phyloP scores from a whole-genome alignment of 1,140 invertebrate genomes.

The Halictus rubicundus region DNA sequence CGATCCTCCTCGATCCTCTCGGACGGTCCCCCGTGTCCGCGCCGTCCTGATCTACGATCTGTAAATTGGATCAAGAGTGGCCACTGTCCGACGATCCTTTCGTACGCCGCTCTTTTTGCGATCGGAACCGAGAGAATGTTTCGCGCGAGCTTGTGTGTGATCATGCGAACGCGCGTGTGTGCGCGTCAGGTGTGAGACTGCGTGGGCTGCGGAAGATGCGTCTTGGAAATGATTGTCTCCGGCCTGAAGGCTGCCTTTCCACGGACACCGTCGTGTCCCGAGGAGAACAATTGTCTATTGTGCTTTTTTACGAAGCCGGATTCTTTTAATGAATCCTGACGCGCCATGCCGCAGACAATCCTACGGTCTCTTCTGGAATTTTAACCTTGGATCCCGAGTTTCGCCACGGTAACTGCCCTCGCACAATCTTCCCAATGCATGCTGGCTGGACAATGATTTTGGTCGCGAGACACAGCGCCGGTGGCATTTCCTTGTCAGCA shows the following conservation, averaged over 20 bases:
- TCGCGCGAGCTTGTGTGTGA: neutral
- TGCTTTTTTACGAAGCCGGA: constrained; percentile 11
- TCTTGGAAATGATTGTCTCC: constrained; percentile 34
- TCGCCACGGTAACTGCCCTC: neutral
- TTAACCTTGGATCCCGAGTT: neutral
- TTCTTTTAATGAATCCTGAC: constrained; percentile 16
- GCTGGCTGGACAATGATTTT: no score
- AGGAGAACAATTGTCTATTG: constrained; percentile 34
- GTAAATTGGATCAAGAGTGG: constrained; percentile 21
- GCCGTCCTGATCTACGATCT: neutral
- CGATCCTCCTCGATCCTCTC: neutral
- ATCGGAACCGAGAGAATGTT: neutral
- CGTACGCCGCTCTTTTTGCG: neutral
- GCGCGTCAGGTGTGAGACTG: constrained; percentile 18
- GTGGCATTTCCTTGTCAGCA: no score
- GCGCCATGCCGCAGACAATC: neutral
- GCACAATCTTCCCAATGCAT: no score
- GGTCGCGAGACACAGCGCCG: no score
- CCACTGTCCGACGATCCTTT: neutral
- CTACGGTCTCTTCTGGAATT: neutral
- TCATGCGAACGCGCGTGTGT: neutral
- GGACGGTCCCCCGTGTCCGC: no score
- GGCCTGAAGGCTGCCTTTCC: constrained; percentile 7
- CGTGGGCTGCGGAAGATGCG: constrained; percentile 34
- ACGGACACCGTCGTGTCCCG: constrained; percentile 7